Evolutionary conservation across 1,140 invertebrate genomes (phyloP).

Genomic region (Aphidius ervi): DNA sequence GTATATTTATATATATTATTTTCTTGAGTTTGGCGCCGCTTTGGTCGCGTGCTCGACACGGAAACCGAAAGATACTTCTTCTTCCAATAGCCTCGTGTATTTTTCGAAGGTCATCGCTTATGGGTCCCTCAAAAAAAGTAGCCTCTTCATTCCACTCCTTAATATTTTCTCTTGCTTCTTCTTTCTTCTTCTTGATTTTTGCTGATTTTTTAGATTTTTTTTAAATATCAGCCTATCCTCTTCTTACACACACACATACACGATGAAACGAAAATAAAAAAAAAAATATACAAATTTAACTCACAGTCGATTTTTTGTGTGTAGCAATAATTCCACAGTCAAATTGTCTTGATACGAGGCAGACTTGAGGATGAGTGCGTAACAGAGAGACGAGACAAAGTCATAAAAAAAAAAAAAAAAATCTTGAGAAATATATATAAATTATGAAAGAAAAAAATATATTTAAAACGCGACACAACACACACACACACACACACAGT

Average conservation of each 20-base stretch:
- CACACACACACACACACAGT: too few relatives aligned
- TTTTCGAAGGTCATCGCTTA: conserved; percentile 25
- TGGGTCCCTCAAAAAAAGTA: conserved; percentile 7
- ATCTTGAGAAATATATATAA: too few relatives aligned
- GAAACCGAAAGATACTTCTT: conserved; percentile 15
- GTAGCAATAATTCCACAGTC: neutral
- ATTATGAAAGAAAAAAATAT: too few relatives aligned
- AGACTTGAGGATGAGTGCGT: neutral
- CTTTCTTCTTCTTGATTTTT: neutral
- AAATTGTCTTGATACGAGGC: conserved; percentile 3
- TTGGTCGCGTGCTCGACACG: conserved; percentile 18
- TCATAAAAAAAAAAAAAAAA: too few relatives aligned
- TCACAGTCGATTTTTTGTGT: neutral
- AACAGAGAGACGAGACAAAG: too few relatives aligned
- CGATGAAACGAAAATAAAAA: too few relatives aligned
- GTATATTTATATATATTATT: neutral
- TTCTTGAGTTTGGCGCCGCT: conserved; percentile 12
- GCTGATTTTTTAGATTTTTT: conserved; percentile 3
- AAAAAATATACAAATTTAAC: too few relatives aligned
- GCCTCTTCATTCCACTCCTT: neutral
- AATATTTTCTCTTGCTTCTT: neutral
- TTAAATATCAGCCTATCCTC: too few relatives aligned
- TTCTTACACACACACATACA: too few relatives aligned
- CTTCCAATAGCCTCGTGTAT: conserved; percentile 20
- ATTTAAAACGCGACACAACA: too few relatives aligned